A percentile compares a stretch with the other conserved stretches of the same genome.
phyloP scores from a whole-genome alignment of 1,140 invertebrate species.

The Phymorhynchus buccinoides region DNA sequence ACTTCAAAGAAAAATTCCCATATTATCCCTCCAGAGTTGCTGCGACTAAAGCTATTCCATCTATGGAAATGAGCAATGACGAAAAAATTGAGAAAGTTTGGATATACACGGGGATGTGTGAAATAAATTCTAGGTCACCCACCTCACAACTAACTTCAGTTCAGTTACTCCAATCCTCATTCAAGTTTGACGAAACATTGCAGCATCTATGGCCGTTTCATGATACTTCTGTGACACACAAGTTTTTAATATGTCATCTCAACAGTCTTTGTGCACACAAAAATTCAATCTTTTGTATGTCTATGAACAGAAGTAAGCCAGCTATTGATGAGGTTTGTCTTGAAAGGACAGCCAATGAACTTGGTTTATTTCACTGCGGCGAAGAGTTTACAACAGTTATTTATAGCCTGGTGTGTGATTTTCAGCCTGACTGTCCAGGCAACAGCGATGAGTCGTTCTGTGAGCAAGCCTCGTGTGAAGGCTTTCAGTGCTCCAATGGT shows the following conservation, averaged over 20 bases:
- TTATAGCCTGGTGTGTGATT: neutral
- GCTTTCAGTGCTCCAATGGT: neutral
- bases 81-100: no score
- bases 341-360: neutral
- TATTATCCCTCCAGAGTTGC: neutral
- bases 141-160: neutral
- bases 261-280: neutral
- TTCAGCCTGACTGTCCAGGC: neutral
- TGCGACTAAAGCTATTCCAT: neutral
- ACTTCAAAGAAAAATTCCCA: neutral
- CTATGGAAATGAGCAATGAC: neutral
- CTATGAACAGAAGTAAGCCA: neutral
- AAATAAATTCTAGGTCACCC: neutral
- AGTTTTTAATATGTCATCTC: neutral
- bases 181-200: neutral
- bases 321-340: neutral
- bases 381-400: neutral
- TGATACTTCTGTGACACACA: neutral
- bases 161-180: neutral
- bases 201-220: neutral
- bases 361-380: neutral
- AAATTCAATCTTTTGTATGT: neutral
- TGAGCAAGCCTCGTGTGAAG: neutral
- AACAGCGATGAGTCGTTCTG: neutral
- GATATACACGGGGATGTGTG: neutral